These are phyloP conservation scores for Acanthisitta chloris DNA, from an alignment of 2,113 vertebrate genomes.

Conservation along the genomic window DNA sequence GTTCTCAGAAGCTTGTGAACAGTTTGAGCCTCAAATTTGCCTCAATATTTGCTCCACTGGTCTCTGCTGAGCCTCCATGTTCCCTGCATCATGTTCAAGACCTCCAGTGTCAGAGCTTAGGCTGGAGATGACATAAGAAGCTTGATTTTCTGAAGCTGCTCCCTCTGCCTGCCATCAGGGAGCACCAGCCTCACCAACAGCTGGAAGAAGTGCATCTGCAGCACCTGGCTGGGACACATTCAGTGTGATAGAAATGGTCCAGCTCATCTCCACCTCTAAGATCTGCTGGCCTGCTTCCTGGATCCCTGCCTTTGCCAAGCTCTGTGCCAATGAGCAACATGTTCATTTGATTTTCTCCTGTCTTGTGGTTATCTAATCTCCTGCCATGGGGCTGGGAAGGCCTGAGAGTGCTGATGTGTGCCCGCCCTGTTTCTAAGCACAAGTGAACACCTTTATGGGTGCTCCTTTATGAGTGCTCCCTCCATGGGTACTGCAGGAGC, in stretches of 20 bases:
- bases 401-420: background rate
- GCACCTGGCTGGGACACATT: background rate
- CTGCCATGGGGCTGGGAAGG: background rate
- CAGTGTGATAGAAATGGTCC: background rate
- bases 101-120: background rate
- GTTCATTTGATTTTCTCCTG: background rate
- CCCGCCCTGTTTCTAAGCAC: background rate
- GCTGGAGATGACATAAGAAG: background rate
- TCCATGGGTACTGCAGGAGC: background rate
- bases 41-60: background rate
- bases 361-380: background rate
- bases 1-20: background rate
- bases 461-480: background rate
- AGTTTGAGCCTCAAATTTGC: background rate
- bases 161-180: background rate
- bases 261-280: background rate
- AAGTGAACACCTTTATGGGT: background rate
- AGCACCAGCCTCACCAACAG: background rate
- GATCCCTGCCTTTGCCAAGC: background rate
- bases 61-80: background rate
- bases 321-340: rapidly evolving
- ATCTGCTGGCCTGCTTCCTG: background rate
- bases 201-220: background rate
- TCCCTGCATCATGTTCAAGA: background rate
- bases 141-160: background rate